Evolutionary conservation across 1,140 invertebrate species (phyloP).

Genomic region (Charaxes varanes): DNA sequence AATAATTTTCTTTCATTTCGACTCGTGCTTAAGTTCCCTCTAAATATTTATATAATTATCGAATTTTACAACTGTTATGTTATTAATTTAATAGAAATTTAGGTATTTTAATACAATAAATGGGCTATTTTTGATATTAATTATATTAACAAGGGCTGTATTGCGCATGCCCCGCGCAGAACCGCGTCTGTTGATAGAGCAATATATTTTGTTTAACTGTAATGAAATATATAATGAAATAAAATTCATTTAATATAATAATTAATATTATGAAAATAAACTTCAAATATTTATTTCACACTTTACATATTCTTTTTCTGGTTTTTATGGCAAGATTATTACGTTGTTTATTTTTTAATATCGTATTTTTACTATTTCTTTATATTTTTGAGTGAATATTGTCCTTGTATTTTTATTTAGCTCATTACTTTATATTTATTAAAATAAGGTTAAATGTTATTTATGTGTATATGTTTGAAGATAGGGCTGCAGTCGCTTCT

Average conservation of each 20-base stretch:
- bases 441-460: background rate
- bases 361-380: too few relatives aligned
- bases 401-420: background rate
- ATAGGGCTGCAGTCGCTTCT: slow-evolving; percentile 3
- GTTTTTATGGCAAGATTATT: too few relatives aligned
- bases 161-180: slow-evolving; percentile 19
- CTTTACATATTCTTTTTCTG: too few relatives aligned
- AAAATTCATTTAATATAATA: too few relatives aligned
- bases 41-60: too few relatives aligned
- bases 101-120: slow-evolving; percentile 1
- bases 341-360: too few relatives aligned
- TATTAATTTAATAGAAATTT: too few relatives aligned
- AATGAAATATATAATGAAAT: background rate
- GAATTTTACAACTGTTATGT: too few relatives aligned
- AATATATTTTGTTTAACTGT: background rate
- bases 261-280: too few relatives aligned
- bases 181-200: slow-evolving; percentile 19
- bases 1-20: background rate
- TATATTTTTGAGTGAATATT: too few relatives aligned
- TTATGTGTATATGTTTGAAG: background rate
- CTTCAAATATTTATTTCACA: too few relatives aligned
- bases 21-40: background rate
- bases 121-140: slow-evolving; percentile 4
- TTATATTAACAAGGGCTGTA: slow-evolving; percentile 2
- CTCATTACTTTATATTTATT: background rate